Evolutionary conservation across 1,140 invertebrate genomes (phyloP).

Genomic region (Achroia grisella): DNA sequence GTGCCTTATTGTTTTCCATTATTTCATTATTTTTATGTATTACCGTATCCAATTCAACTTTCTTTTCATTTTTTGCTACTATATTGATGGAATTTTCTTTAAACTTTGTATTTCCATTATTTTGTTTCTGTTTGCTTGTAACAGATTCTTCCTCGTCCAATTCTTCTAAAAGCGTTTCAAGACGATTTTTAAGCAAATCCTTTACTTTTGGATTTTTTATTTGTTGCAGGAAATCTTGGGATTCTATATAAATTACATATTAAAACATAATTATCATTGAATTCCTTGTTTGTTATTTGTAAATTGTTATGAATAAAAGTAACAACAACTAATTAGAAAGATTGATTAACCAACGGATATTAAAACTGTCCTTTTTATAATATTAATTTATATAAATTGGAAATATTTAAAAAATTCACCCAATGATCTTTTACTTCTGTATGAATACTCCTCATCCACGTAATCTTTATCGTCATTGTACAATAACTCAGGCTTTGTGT

Average conservation of each 20-base stretch:
- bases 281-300: too few relatives aligned
- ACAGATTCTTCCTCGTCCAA: slow-evolving; percentile 31
- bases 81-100: neutral
- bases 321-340: too few relatives aligned
- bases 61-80: neutral
- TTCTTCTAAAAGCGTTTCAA: slow-evolving; percentile 40
- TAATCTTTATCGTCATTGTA: slow-evolving; percentile 15
- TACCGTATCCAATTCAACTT: slow-evolving; percentile 2
- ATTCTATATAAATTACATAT: slow-evolving; percentile 25
- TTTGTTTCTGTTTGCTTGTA: slow-evolving; percentile 1
- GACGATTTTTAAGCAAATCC: slow-evolving; percentile 29
- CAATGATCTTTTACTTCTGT: slow-evolving; percentile 39
- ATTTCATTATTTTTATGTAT: neutral
- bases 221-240: slow-evolving; percentile 21
- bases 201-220: slow-evolving; percentile 43
- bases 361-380: too few relatives aligned
- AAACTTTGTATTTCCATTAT: slow-evolving; percentile 3
- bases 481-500: slow-evolving; percentile 8
- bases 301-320: too few relatives aligned
- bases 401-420: slow-evolving; percentile 13
- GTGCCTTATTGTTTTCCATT: neutral
- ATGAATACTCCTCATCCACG: slow-evolving; percentile 17
- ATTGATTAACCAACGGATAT: too few relatives aligned
- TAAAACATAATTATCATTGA: too few relatives aligned
- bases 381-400: too few relatives aligned